A percentile compares a stretch with the other conserved stretches of the same genome.
Evolutionary conservation across 2,113 vertebrate genomes (phyloP).

Genomic region (Mus pahari): DNA sequence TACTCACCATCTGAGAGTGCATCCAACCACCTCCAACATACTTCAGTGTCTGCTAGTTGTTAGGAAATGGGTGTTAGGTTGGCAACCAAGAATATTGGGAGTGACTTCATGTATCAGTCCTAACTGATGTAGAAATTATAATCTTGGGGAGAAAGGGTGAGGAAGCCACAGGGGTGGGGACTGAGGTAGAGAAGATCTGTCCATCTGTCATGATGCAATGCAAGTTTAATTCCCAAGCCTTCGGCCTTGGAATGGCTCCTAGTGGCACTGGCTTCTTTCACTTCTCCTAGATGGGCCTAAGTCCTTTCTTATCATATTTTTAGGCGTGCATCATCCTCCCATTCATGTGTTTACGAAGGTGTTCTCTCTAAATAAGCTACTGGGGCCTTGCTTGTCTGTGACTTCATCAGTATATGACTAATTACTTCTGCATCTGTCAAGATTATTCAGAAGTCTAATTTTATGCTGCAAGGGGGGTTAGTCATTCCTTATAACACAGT

Average conservation of each 20-base stretch:
- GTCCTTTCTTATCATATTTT: background rate
- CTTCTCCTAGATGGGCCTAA: background rate
- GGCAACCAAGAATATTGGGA: background rate
- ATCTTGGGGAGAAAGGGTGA: background rate
- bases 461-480: constrained; percentile 1
- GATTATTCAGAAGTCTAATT: constrained; percentile 52
- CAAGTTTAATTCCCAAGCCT: background rate
- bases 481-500: constrained; percentile 11
- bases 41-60: background rate
- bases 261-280: background rate
- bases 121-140: background rate
- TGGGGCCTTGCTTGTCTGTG: background rate
- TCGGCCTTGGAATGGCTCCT: background rate
- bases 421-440: constrained; percentile 15
- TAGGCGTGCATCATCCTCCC: background rate
- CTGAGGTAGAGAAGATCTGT: background rate
- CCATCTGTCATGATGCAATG: background rate
- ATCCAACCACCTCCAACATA: background rate
- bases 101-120: background rate
- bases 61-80: background rate
- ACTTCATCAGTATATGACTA: constrained; percentile 15
- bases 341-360: background rate
- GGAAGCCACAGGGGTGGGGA: background rate
- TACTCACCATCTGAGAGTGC: background rate
- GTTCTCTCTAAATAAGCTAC: constrained; percentile 19